Evolutionary conservation across 2,888 invertebrate genomes (phyloP), one percentile per base, ranked within the genome.

Genomic region (Invenusta paracnida): DNA sequence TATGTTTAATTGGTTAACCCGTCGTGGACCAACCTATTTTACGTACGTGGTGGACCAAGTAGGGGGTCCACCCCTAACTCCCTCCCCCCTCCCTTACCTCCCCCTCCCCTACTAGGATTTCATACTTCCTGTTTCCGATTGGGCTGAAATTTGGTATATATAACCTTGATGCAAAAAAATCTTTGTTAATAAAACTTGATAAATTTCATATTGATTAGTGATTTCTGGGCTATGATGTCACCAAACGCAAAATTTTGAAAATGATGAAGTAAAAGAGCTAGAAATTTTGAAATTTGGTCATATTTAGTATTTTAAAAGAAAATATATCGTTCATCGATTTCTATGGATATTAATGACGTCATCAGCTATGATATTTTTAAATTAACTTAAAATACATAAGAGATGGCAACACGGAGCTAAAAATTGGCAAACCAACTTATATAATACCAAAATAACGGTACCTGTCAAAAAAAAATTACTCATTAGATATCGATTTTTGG

Each of bases 51-150:
- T 73, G 25, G 23, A 73, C 73, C 17, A 48, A 48, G 48, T 5
- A 17, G 17, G 48, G 48, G 48, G n/a, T n/a, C n/a, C n/a, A n/a
- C n/a, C n/a, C n/a, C n/a, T n/a, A n/a, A n/a, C n/a, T n/a, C n/a
- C n/a, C n/a, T n/a, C n/a, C 17, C 5, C 5, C 48, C 17, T 11
- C 48, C 5, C 48, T 48, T 11, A 48, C 48, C 17, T 11, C 48
- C 5, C 48, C 48, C 48, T 17, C 5, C 73, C 73, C 73, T 48
- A 5, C 73, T 25, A 23, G 27, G 23, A 73, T 73, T 13, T 73
- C 73, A 73, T 73, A 73, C 73, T 73, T 23, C 73, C 73, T 73
- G 17, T 73, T 73, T 73, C 73, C 73, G 27, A 73, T 73, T 73
- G 73, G 73, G 23, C 73, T 73, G 73, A 73, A 73, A 73, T 73